Evolutionary conservation across 2,888 invertebrate genomes (phyloP), one percentile per base, ranked within the genome.

Genomic region (Zhuqinia jingwanae): DNA sequence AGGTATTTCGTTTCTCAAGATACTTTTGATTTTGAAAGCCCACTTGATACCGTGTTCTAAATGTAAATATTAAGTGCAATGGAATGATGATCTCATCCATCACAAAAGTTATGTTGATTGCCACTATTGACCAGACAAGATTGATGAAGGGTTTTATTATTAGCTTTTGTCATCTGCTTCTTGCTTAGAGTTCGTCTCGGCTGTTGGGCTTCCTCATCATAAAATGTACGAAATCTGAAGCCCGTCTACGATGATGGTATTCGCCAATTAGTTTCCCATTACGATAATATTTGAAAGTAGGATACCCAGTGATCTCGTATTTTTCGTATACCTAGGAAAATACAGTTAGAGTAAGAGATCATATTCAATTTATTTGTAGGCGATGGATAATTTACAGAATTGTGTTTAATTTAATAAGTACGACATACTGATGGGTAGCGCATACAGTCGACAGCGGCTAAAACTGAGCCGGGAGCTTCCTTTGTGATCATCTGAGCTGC

Each of bases 211-310:
- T 89, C 81, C 90, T 91, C 70, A 91, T 91, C 91, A 94, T 93
- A 92, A 95, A 95, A 0, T 92, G 91, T 13, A 94, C 92, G 92
- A 96, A 93, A 88, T 94, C 95, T 0, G 94, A 94, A 0, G 92
- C 91, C 0, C 93, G 93, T 10, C 95, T 92, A 63, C 94, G 93
- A 0, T 95, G 95, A 0, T 92, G 92, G 92, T 95, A 96, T 77
- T 94, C 94, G 0, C 93, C 93, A 0, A 94, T 89, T 3, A 92
- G 92, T 77, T 93, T 93, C 0, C 97, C 97, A 91, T 95, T 94
- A 17, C 94, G 94, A 92, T 95, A 97, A 93, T 95, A 96, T 91
- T 96, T 96, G 0, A 96, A 92, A 0, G 96, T 96, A 0, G 97
- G 97, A 92, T 96, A 97, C 0, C 96, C 96, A 90, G 95, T 95